phyloP scores from a whole-genome alignment of 92 coral and sea anemone species.

The Anthopleura xanthogrammica region DNA sequence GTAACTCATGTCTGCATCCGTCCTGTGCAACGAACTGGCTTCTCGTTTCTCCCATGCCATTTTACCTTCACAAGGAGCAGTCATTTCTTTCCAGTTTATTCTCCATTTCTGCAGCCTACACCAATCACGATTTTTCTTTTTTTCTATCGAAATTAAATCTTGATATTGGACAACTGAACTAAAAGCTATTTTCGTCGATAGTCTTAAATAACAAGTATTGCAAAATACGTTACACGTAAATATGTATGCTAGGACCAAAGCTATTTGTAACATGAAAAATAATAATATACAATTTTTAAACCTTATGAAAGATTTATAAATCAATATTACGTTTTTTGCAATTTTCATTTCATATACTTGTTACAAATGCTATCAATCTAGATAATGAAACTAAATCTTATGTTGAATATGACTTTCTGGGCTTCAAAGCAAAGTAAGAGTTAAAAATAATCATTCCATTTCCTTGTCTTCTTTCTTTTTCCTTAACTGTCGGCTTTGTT shows the following conservation, averaged over 20 bases:
- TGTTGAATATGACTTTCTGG: too few relatives aligned
- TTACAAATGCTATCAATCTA: neutral
- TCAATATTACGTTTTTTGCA: neutral
- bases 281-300: neutral
- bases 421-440: too few relatives aligned
- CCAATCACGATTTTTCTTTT: constrained; percentile 44
- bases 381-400: too few relatives aligned
- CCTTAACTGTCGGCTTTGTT: too few relatives aligned
- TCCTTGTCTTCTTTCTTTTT: too few relatives aligned
- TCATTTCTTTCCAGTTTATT: constrained; percentile 74
- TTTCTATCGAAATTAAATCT: constrained; percentile 13
- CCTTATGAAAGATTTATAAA: neutral
- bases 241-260: neutral
- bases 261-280: neutral
- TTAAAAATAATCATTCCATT: too few relatives aligned
- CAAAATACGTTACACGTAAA: neutral
- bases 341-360: neutral
- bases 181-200: neutral
- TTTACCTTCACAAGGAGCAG: constrained; percentile 50
- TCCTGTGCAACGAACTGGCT: constrained; percentile 43
- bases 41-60: constrained; percentile 69
- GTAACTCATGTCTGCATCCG: constrained; percentile 55
- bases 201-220: neutral
- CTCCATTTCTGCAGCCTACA: constrained; percentile 80
- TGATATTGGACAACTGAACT: neutral